Percentiles rank a stretch among this genome's conserved stretches.
Evolutionary conservation across 2,888 invertebrate species (phyloP).

Genomic region (Rhabditophanes sp.): DNA sequence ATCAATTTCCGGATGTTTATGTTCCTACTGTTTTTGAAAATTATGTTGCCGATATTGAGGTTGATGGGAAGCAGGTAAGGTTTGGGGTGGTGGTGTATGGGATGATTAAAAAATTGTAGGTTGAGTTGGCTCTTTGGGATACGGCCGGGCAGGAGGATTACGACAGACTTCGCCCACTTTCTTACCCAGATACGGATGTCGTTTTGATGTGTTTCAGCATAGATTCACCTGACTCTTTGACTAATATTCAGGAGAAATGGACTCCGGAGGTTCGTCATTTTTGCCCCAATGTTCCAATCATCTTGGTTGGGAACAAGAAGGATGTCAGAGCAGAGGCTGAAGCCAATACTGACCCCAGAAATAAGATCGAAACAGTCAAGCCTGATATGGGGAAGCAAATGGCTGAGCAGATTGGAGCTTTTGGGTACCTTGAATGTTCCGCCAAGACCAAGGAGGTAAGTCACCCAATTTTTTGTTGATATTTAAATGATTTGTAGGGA

Average conservation of each 20-base stretch:
- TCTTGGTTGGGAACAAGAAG: slow-evolving; percentile 92
- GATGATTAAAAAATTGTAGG: slow-evolving; percentile 57
- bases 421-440: slow-evolving; percentile 58
- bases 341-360: slow-evolving; percentile 56
- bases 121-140: slow-evolving; percentile 89
- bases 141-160: slow-evolving; percentile 74
- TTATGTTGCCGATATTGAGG: slow-evolving; percentile 97
- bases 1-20: slow-evolving; percentile 96
- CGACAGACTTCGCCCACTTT: slow-evolving; percentile 79
- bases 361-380: slow-evolving; percentile 89
- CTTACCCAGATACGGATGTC: slow-evolving; percentile 95
- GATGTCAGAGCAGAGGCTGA: slow-evolving; percentile 49
- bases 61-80: slow-evolving; percentile 56
- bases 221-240: slow-evolving; percentile 91
- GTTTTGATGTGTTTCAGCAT: slow-evolving; percentile 98
- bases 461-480: background rate
- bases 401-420: slow-evolving; percentile 95
- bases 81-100: too few species aligned
- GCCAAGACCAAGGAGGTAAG: slow-evolving; percentile 14
- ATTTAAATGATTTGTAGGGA: slow-evolving; percentile 9
- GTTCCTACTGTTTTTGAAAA: slow-evolving; percentile 99
- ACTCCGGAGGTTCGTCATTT: slow-evolving; percentile 65
- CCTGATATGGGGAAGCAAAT: slow-evolving; percentile 88
- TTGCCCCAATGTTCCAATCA: slow-evolving; percentile 94
- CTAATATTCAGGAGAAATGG: slow-evolving; percentile 99